phyloP scores from a whole-genome alignment of 2,113 vertebrate species.

The Pipa parva region DNA sequence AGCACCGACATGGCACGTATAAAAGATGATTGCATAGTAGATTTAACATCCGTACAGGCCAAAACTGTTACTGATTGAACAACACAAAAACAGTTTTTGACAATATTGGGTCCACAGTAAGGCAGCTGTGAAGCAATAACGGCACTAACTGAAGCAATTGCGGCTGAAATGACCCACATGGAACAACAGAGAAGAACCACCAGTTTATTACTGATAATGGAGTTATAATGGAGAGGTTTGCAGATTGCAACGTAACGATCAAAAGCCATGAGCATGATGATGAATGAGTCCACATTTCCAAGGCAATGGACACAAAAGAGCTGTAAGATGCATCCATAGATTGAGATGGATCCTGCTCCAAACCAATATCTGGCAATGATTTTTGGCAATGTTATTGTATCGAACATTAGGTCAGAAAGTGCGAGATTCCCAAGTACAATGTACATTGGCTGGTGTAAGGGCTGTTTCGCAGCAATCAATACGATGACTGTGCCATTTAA shows the following conservation, averaged over 20 bases:
- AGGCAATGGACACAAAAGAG: constrained; percentile 51
- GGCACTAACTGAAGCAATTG: constrained; percentile 40
- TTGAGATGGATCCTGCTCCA: constrained; percentile 40
- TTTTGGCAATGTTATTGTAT: constrained; percentile 49
- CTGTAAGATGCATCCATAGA: constrained; percentile 47
- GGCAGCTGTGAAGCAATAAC: constrained; percentile 25
- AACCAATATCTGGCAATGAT: constrained; percentile 46
- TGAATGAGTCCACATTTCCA: constrained; percentile 45
- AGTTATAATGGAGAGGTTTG: constrained; percentile 41
- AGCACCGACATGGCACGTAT: constrained; percentile 13
- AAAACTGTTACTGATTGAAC: constrained; percentile 40
- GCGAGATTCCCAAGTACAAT: constrained; percentile 50
- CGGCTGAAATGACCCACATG: constrained; percentile 32
- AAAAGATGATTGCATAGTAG: too few relatives aligned
- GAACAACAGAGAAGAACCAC: background rate
- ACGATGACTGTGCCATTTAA: constrained; percentile 58
- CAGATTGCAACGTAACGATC: constrained; percentile 51
- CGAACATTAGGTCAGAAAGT: constrained; percentile 43
- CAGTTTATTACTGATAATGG: constrained; percentile 25
- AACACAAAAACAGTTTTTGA: constrained; percentile 48
- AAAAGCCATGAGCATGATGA: constrained; percentile 48
- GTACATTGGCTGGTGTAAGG: constrained; percentile 53
- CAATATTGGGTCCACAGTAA: constrained; percentile 48
- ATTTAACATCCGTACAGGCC: constrained; percentile 37
- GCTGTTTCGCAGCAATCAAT: constrained; percentile 34